Evolutionary conservation across 2,888 invertebrate genomes (phyloP).

Genomic region (Lobophora halterata): DNA sequence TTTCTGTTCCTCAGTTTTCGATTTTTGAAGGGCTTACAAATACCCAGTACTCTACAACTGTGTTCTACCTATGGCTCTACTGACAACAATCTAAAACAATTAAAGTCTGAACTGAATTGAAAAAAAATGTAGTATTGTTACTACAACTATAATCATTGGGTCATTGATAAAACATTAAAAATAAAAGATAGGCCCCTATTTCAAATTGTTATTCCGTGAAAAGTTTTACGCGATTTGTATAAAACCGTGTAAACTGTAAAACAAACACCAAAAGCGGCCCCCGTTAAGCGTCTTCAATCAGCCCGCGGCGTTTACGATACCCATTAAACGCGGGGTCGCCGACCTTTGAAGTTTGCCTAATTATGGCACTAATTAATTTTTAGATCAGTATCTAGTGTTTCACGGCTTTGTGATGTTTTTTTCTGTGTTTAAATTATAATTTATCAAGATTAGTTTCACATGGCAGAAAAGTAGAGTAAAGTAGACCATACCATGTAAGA

Average conservation of each 20-base stretch:
- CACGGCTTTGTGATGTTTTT: slow-evolving; percentile 4
- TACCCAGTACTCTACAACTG: too few species aligned
- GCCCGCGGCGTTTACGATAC: slow-evolving; percentile 57
- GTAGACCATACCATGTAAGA: too few species aligned
- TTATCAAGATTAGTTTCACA: not conserved
- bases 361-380: slow-evolving; percentile 25
- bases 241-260: too few species aligned
- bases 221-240: slow-evolving; percentile 53
- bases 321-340: slow-evolving; percentile 60
- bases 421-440: slow-evolving; percentile 13
- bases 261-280: slow-evolving; percentile 47
- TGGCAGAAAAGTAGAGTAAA: not conserved
- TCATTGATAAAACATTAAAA: slow-evolving; percentile 6
- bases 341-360: slow-evolving; percentile 49
- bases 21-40: too few species aligned
- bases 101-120: too few species aligned
- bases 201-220: slow-evolving; percentile 37
- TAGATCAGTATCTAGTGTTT: slow-evolving; percentile 6
- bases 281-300: slow-evolving; percentile 60
- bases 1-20: too few species aligned
- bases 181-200: slow-evolving; percentile 38
- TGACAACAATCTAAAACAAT: too few species aligned
- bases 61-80: too few species aligned
- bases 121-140: too few species aligned
- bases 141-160: too few species aligned